phyloP scores from a whole-genome alignment of 2,797 vertebrate genomes.

The Euphonia xanthogaster region DNA sequence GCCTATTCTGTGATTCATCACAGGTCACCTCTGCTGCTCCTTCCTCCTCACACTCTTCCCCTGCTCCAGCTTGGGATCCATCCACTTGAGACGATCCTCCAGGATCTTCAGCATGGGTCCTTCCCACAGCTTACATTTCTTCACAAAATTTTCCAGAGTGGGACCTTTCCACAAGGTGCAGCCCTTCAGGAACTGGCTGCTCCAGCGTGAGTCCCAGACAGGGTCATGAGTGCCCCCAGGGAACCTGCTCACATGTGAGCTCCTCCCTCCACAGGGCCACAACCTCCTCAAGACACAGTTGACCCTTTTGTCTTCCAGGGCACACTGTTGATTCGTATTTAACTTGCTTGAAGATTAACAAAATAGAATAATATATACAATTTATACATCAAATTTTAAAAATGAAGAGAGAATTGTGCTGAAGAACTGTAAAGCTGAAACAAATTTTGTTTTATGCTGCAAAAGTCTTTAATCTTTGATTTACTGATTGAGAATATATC shows the following conservation, averaged over 20 bases:
- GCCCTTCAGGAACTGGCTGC: background rate
- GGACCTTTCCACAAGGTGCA: background rate
- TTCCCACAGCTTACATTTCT: background rate
- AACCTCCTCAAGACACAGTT: background rate
- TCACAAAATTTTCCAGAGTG: background rate
- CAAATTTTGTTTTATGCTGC: background rate
- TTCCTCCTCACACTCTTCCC: background rate
- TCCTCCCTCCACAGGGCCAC: background rate
- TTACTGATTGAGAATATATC: background rate
- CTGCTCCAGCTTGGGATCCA: background rate
- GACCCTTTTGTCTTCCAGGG: background rate
- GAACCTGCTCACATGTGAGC: rapidly evolving
- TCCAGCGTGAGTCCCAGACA: rapidly evolving
- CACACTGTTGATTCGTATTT: background rate
- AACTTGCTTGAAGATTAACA: background rate
- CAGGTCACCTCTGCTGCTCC: rapidly evolving
- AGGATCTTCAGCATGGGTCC: background rate
- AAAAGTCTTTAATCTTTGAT: background rate
- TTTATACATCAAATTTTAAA: background rate
- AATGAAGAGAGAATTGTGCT: background rate
- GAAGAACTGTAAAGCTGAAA: background rate
- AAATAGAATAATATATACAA: background rate
- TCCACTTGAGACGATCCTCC: too few species aligned
- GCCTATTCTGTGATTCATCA: background rate
- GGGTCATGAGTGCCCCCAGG: background rate